phyloP scores from a whole-genome alignment of 2,888 invertebrate species.

The Ectropis crepuscularia region DNA sequence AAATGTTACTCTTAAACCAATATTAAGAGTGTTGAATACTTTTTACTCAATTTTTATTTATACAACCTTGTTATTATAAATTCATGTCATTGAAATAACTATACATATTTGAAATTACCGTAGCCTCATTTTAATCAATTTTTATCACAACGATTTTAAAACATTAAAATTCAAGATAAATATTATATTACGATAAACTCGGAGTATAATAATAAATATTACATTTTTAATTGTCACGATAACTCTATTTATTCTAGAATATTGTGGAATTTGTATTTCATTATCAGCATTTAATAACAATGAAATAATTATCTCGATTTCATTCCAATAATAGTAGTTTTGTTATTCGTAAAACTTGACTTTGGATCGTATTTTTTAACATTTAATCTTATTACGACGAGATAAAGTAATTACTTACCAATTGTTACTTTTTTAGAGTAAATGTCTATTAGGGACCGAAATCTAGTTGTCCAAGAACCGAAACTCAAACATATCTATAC shows the following conservation, averaged over 20 bases:
- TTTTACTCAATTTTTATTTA: too few relatives aligned
- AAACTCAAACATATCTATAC: too few relatives aligned
- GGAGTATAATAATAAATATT: conserved; percentile 62
- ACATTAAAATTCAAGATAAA: conserved; percentile 75
- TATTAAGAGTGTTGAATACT: too few relatives aligned
- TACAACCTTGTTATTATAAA: background rate
- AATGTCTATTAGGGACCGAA: background rate
- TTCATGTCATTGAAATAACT: conserved; percentile 14
- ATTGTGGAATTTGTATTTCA: conserved; percentile 36
- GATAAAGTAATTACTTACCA: background rate
- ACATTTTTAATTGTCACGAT: conserved; percentile 43
- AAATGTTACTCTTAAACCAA: too few relatives aligned
- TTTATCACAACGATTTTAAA: conserved; percentile 61
- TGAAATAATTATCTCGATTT: conserved; percentile 31
- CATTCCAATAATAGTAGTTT: conserved; percentile 24
- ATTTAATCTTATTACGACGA: conserved; percentile 1
- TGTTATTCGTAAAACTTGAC: conserved; percentile 12
- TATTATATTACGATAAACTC: conserved; percentile 69
- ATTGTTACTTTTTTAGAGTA: background rate
- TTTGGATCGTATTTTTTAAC: conserved; percentile 3
- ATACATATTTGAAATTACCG: background rate
- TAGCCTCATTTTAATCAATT: conserved; percentile 36
- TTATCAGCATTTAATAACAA: conserved; percentile 40
- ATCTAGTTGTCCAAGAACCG: background rate
- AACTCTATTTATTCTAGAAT: conserved; percentile 40